Evolutionary conservation across 2,797 vertebrate genomes (phyloP).

Genomic region (Chelon auratus): DNA sequence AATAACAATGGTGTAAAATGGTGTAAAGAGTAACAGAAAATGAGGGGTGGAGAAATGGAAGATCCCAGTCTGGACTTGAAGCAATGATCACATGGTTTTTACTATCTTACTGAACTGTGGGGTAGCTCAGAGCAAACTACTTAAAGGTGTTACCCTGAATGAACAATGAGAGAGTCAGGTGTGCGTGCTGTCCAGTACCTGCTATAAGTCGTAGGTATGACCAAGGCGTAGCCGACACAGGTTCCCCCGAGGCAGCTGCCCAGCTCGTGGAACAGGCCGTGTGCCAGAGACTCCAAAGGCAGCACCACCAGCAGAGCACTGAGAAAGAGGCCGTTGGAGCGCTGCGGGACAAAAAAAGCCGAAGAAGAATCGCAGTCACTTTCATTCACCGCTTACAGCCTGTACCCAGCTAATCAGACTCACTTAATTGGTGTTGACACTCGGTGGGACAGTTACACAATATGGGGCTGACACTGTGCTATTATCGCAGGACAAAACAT

Average conservation of each 20-base stretch:
- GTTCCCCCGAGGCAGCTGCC: conserved; percentile 96
- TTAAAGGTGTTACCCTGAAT: too few relatives aligned
- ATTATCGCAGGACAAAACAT: conserved; percentile 58
- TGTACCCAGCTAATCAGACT: conserved; percentile 36
- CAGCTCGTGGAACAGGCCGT: conserved; percentile 94
- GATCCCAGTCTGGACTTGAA: too few relatives aligned
- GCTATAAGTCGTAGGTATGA: conserved; percentile 95
- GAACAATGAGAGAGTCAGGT: too few relatives aligned
- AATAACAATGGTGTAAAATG: too few relatives aligned
- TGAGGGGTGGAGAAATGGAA: too few relatives aligned
- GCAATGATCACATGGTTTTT: too few relatives aligned
- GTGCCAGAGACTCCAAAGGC: conserved; percentile 94
- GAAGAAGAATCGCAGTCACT: conserved; percentile 53
- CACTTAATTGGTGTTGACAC: conserved; percentile 62
- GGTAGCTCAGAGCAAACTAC: too few relatives aligned
- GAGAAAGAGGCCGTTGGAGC: conserved; percentile 91
- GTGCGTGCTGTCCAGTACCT: conserved; percentile 83
- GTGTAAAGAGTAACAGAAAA: too few relatives aligned
- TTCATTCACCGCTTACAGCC: conserved; percentile 44
- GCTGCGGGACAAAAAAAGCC: conserved; percentile 74
- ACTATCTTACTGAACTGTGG: too few relatives aligned
- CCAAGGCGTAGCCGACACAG: conserved; percentile 95
- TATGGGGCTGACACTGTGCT: conserved; percentile 43
- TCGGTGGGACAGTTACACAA: conserved; percentile 54
- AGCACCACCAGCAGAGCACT: conserved; percentile 93